Base-by-base conservation (phyloP, 2,797 vertebrate species). In the Gambelia wislizenii region DNA sequence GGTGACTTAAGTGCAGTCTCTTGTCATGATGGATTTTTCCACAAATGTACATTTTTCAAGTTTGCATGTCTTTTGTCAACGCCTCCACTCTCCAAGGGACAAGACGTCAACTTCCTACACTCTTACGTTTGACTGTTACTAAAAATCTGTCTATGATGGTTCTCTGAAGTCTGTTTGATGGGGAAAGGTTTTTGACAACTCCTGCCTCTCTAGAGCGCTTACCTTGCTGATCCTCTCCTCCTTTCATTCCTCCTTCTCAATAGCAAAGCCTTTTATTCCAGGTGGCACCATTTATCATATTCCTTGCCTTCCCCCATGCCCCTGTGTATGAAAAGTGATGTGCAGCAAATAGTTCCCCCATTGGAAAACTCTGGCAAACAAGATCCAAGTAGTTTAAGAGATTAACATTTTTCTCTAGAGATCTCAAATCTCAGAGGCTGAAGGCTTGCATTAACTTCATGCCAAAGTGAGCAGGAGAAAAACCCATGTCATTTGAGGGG, bases 1-100 rank as follows among this genome's bases (percentile, higher is more conserved):
- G 98, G 97, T 93, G 97, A 97, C 94, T 98, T 98, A 98, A 98
- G 98, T 97, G 98, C 97, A 98, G 97, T 98, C 97, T 97, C 97
- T 98, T 98, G 98, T 99, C 98, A 97, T 89, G 92, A 96, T 94
- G 92, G 91, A 96, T 97, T 97, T 97, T 97, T 98, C 96, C 96
- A 97, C 97, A 97, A 97, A 98, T 97, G 97, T 97, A 96, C 94
- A 93, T 97, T 97, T 98, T 98, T 98, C 97, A 94, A 96, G 96
- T 97, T 97, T 97, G 97, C 96, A 95, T 94, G 95, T 94, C 96
- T 97, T 96, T 94, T 96, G 95, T 96, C 96, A 93, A 93, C 89
- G 91, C 81, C 89, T 94, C 6, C 0, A 87, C 87, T 96, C 94
- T 96, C 96, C 92, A 86, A 97, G 95, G 96, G 94, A 92, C 92